phyloP scores from a whole-genome alignment of 1,140 invertebrate genomes.

The Drosophila ambigua region DNA sequence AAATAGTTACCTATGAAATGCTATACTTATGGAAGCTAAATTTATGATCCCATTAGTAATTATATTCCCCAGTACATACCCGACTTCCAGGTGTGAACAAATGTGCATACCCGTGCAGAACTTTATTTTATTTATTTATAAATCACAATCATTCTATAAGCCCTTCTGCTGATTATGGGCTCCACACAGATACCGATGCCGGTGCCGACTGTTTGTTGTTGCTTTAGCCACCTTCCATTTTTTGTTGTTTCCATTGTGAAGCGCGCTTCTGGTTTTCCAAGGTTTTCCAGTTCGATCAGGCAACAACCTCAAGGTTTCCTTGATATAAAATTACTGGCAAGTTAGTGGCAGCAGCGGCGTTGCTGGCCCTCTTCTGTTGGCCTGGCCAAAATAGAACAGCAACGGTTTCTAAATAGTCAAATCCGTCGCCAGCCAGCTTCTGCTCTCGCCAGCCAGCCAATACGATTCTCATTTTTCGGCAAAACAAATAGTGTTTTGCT shows the following conservation, averaged over 20 bases:
- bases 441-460: constrained; percentile 1
- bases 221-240: constrained; percentile 8
- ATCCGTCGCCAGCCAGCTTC: constrained; percentile 11
- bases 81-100: too few relatives aligned
- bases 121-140: too few relatives aligned
- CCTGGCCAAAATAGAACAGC: constrained; percentile 81
- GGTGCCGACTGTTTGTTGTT: constrained; percentile 1
- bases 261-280: constrained; percentile 74
- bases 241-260: constrained; percentile 29
- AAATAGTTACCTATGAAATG: too few relatives aligned
- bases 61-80: too few relatives aligned
- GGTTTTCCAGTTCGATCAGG: constrained; percentile 74
- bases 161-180: constrained; percentile 20
- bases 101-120: too few relatives aligned
- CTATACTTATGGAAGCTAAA: too few relatives aligned
- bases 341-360: constrained; percentile 30
- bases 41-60: too few relatives aligned
- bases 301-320: constrained; percentile 69
- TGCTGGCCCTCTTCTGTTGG: constrained; percentile 68
- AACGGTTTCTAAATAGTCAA: constrained; percentile 78
- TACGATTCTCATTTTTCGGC: constrained; percentile 20
- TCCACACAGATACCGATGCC: constrained; percentile 3
- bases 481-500: constrained; percentile 61
- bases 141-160: background rate
- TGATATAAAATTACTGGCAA: constrained; percentile 46